Base-by-base conservation (phyloP, 2,888 invertebrate species). In the Drosophila robusta region DNA sequence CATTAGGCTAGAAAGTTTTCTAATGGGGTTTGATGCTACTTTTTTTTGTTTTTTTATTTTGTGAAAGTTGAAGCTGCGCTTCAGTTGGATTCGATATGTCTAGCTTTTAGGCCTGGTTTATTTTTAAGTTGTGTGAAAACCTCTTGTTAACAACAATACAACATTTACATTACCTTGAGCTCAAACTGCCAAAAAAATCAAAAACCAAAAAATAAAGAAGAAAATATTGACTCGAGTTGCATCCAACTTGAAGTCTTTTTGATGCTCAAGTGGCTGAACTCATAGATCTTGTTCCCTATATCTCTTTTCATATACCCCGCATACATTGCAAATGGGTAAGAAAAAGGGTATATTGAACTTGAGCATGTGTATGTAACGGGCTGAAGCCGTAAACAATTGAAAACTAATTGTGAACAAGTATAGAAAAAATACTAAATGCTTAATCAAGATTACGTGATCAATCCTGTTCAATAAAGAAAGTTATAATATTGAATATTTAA, bases 111-210 rank as follows among this genome's bases (percentile, higher is more conserved):
- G 60, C 46, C 51, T 29, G 47, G 39, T 54, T 77, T 57, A 63
- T 63, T 72, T 72, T 70, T 73, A 42, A 44, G 36, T 24, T 44
- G 46, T 64, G 62, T 76, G 77, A 56, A 66, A 68, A 70, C 70
- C 73, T 81, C 76, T 81, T 85, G 68, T 73, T 78, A 58, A 72
- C 65, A 76, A 58, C 65, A 44, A 56, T 58, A 58, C 41, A 63
- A 61, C 66, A 76, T 63, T 56, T 68, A 76, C 88, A 80, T 86
- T 86, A 88, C 84, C 84, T 84, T 84, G 87, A 83, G 89, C 89
- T 60, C 75, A 80, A 88, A 88, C 80, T 84, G 87, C 88, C 89
- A 80, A 88, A 80, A n/a, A 39, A 44, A 41, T 12, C 11, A 18
- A 24, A 44, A 67, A 41, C 14, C 9, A 38, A 51, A 36, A 29